These are phyloP conservation scores for Arenaria interpres DNA, from an alignment of 2,113 vertebrate genomes.

Conservation along the genomic window DNA sequence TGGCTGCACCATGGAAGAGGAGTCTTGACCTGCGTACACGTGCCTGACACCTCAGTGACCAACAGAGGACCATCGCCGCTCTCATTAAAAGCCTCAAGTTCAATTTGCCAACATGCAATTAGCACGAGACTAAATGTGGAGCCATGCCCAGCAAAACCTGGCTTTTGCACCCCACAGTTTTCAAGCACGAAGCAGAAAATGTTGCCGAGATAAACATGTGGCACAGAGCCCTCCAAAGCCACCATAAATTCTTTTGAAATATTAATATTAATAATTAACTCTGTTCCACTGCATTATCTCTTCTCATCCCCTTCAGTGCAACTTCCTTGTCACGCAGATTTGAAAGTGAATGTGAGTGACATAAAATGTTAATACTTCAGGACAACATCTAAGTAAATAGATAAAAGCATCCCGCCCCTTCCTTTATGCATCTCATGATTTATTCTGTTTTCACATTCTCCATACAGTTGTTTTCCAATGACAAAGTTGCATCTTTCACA, in stretches of 20 bases:
- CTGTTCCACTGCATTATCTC: neutral
- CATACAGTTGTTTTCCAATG: neutral
- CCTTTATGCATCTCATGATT: conserved; percentile 9
- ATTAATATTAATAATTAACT: conserved; percentile 53
- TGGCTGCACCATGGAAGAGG: neutral
- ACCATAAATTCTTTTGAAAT: neutral
- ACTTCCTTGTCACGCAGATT: neutral
- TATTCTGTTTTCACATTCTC: neutral
- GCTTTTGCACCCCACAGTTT: neutral
- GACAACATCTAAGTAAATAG: neutral
- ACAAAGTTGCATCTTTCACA: neutral
- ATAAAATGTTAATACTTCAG: conserved; percentile 20
- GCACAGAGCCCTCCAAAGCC: neutral
- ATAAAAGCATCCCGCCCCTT: conserved; percentile 22
- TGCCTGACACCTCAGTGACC: neutral
- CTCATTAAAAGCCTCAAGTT: neutral
- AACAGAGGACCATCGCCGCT: neutral
- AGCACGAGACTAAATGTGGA: fast-evolving
- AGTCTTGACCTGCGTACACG: fast-evolving
- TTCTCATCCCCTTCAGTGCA: neutral
- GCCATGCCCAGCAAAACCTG: neutral
- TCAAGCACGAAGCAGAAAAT: neutral
- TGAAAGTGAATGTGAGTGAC: neutral
- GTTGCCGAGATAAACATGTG: neutral
- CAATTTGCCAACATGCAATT: neutral